A percentile compares a stretch with the other conserved stretches of the same genome.
These are phyloP conservation scores for Drosophila engyochracea DNA, from an alignment of 2,888 invertebrate genomes.

Conservation along the genomic window DNA sequence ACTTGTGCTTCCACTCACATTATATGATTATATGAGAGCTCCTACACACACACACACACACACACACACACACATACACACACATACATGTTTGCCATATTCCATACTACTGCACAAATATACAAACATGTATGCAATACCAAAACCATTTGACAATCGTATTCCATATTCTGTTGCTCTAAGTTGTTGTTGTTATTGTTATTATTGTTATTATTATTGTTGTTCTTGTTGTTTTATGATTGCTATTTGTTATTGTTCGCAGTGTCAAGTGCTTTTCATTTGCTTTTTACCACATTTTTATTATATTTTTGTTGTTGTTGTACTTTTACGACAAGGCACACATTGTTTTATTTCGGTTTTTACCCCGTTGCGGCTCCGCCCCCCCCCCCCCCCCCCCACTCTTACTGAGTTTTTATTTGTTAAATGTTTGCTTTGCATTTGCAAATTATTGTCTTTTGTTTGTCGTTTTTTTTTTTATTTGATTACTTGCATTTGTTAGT, in stretches of 20 bases:
- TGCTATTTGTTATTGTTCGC: conserved; percentile 54
- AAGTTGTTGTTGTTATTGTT: conserved; percentile 2
- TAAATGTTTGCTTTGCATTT: conserved; percentile 55
- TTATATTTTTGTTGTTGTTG: conserved; percentile 9
- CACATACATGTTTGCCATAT: neutral
- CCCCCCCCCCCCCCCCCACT: neutral
- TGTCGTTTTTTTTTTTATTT: conserved; percentile 28
- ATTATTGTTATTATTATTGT: neutral
- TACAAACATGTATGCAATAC: neutral
- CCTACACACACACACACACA: neutral
- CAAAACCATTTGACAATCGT: neutral
- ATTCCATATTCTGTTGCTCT: neutral
- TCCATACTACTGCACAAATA: neutral
- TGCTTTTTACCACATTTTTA: conserved; percentile 55
- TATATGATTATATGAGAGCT: conserved; percentile 3
- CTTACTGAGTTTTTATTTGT: conserved; percentile 29
- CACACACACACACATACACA: neutral
- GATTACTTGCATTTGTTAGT: conserved; percentile 34
- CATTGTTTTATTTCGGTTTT: conserved; percentile 43
- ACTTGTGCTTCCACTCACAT: conserved; percentile 29
- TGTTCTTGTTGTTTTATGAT: conserved; percentile 38
- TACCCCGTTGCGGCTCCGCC: neutral
- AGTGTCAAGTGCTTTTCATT: conserved; percentile 61
- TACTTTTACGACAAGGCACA: conserved; percentile 26
- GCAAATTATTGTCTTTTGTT: conserved; percentile 56